Evolutionary conservation across 2,113 vertebrate genomes (phyloP).

Genomic region (Pelusios castaneus): DNA sequence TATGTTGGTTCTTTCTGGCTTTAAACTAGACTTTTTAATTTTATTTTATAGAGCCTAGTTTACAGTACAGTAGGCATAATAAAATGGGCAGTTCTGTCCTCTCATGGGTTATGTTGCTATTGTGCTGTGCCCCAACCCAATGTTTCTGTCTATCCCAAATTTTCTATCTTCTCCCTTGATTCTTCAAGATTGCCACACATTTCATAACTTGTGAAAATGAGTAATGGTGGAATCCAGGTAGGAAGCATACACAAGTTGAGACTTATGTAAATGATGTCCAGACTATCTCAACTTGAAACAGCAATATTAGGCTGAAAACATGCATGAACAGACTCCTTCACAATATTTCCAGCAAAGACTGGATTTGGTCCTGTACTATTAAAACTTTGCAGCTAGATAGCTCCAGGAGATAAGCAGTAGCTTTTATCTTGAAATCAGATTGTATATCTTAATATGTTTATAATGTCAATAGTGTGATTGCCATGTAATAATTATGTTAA

Average conservation of each 20-base stretch:
- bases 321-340: background rate
- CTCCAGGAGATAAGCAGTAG: background rate
- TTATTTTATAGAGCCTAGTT: background rate
- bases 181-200: background rate
- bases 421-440: background rate
- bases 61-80: background rate
- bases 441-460: background rate
- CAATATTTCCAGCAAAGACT: background rate
- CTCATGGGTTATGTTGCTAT: background rate
- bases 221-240: background rate
- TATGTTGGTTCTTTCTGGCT: background rate
- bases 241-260: background rate
- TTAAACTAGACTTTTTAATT: background rate
- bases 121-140: background rate
- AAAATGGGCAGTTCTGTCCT: background rate
- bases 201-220: background rate
- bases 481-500: background rate
- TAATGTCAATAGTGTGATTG: background rate
- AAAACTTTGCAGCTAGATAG: background rate
- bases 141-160: background rate
- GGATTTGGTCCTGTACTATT: background rate
- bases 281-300: background rate
- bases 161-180: background rate
- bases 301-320: background rate
- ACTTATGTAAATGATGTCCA: background rate